Percentiles rank a stretch among this genome's conserved stretches.
These are phyloP conservation scores for Porites lutea DNA, from an alignment of 64 coral and sea anemone species.

Conservation along the genomic window DNA sequence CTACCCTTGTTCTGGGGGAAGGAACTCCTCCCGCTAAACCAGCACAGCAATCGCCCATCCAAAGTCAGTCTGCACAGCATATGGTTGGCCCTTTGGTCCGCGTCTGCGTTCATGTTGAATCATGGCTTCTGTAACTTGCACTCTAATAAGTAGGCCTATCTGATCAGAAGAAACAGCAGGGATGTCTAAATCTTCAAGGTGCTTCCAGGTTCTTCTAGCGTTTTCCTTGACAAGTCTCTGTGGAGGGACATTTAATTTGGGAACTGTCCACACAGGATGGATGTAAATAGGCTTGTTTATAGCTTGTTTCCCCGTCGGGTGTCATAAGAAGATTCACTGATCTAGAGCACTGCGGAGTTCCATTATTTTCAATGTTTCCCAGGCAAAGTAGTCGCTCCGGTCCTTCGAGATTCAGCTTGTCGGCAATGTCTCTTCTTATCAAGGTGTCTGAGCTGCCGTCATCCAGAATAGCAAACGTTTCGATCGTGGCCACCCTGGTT, in stretches of 20 bases:
- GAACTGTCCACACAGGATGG: slow-evolving; percentile 46
- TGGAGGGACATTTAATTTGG: slow-evolving; percentile 56
- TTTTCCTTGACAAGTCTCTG: slow-evolving; percentile 35
- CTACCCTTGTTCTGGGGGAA: not conserved
- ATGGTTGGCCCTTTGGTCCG: slow-evolving; percentile 64
- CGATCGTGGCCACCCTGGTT: slow-evolving; percentile 18
- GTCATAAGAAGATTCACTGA: not conserved
- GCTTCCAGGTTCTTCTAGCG: slow-evolving; percentile 24
- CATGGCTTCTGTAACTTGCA: slow-evolving; percentile 65
- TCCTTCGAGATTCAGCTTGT: slow-evolving; percentile 39
- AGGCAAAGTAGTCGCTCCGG: slow-evolving; percentile 2
- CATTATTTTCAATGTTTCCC: slow-evolving; percentile 29
- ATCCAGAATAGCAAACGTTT: slow-evolving; percentile 65
- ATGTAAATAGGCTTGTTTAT: slow-evolving; percentile 18
- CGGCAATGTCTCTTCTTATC: slow-evolving; percentile 32
- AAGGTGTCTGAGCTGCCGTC: slow-evolving; percentile 28
- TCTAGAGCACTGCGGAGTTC: not conserved
- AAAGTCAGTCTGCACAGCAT: slow-evolving; percentile 65
- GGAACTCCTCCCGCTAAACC: slow-evolving; percentile 38
- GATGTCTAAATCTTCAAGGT: slow-evolving; percentile 56
- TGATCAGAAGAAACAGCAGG: slow-evolving; percentile 51
- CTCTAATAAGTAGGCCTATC: slow-evolving; percentile 66
- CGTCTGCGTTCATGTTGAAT: slow-evolving; percentile 63
- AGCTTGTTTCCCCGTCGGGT: slow-evolving; percentile 34
- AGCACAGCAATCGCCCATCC: slow-evolving; percentile 66